Conservation (phyloP, 2,888 invertebrate species). For the Calephelis perditalis region DNA sequence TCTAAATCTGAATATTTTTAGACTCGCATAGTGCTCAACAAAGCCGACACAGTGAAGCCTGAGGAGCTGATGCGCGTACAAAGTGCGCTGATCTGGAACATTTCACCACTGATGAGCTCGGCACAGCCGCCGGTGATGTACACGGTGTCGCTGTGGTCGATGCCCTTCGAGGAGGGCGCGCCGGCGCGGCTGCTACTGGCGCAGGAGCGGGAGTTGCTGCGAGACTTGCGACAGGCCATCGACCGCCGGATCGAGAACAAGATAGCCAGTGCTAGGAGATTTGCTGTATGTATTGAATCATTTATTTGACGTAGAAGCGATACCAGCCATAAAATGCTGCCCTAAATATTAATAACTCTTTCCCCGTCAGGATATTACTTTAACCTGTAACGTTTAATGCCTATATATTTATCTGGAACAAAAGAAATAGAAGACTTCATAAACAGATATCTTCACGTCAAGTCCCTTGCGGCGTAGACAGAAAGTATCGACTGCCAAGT, state of each 20-base stretch:
- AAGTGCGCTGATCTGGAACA: constrained; percentile 96
- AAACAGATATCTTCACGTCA: too few species aligned
- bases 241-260: constrained; percentile 95
- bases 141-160: constrained; percentile 92
- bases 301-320: too few species aligned
- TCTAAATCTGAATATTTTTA: constrained; percentile 39
- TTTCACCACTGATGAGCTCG: constrained; percentile 96
- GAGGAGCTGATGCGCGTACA: constrained; percentile 96
- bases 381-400: too few species aligned
- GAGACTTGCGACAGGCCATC: constrained; percentile 90
- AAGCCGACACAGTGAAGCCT: constrained; percentile 94
- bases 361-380: too few species aligned
- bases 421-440: too few species aligned
- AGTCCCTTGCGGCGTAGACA: too few species aligned
- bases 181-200: constrained; percentile 89
- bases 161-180: constrained; percentile 89
- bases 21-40: constrained; percentile 95
- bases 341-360: too few species aligned
- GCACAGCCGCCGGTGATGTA: constrained; percentile 96
- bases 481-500: too few species aligned
- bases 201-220: constrained; percentile 92
- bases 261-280: constrained; percentile 95
- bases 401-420: too few species aligned
- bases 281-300: constrained; percentile 84
- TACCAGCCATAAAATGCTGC: too few species aligned